Percentiles rank a stretch among this genome's conserved stretches.
These are phyloP conservation scores for Hirtodrosophila cameraria DNA, from an alignment of 2,888 invertebrate genomes.

Conservation along the genomic window DNA sequence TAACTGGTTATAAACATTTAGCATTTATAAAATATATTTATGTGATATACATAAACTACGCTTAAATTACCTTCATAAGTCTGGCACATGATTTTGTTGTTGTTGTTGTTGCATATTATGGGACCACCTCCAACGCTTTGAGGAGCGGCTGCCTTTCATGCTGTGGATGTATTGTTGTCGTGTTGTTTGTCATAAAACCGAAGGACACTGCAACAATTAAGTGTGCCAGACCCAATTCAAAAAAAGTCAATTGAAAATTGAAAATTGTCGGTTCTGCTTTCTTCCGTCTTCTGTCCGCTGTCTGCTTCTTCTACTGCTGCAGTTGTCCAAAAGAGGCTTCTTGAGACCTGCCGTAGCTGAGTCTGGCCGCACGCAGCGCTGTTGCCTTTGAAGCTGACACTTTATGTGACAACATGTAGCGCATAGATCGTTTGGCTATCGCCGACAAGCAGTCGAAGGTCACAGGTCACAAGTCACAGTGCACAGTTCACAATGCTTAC, in stretches of 20 bases:
- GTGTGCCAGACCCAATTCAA: slow-evolving; percentile 10
- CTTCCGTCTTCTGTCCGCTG: too few relatives aligned
- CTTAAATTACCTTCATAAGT: slow-evolving; percentile 11
- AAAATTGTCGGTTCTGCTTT: slow-evolving; percentile 1
- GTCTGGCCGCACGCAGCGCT: slow-evolving; percentile 65
- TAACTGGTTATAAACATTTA: too few relatives aligned
- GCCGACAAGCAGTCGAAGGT: slow-evolving; percentile 44
- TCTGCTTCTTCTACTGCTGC: too few relatives aligned
- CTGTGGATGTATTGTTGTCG: slow-evolving; percentile 16
- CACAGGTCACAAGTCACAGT: slow-evolving; percentile 55
- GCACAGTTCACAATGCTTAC: neutral
- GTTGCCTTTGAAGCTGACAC: slow-evolving; percentile 68
- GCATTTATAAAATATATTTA: too few relatives aligned
- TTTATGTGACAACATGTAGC: slow-evolving; percentile 75
- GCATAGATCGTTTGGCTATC: slow-evolving; percentile 42
- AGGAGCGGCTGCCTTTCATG: slow-evolving; percentile 47
- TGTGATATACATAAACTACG: slow-evolving; percentile 15
- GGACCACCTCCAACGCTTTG: slow-evolving; percentile 43
- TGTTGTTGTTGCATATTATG: neutral
- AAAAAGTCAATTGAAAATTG: slow-evolving; percentile 25
- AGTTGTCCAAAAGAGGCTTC: too few relatives aligned
- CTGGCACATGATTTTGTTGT: slow-evolving; percentile 19
- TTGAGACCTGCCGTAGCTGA: slow-evolving; percentile 29
- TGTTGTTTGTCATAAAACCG: slow-evolving; percentile 63
- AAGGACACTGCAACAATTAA: slow-evolving; percentile 77